Percentiles rank a stretch among this genome's conserved stretches.
phyloP scores from a whole-genome alignment of 2,797 vertebrate genomes.

The Gobionotothen gibberifrons region DNA sequence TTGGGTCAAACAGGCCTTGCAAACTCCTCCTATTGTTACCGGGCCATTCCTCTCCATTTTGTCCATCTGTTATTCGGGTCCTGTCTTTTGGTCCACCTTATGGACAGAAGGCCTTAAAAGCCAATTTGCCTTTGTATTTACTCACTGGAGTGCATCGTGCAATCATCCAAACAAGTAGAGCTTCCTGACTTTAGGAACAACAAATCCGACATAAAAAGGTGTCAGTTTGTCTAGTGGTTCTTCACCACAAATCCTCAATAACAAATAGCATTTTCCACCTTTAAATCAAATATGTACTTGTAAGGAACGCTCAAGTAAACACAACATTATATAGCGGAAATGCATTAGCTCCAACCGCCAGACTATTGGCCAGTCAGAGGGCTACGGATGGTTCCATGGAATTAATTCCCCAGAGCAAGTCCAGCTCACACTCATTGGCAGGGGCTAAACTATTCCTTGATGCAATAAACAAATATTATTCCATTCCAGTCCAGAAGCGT shows the following conservation, averaged over 20 bases:
- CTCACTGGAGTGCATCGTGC: conserved; percentile 33
- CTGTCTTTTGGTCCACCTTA: conserved; percentile 65
- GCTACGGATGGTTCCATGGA: conserved; percentile 51
- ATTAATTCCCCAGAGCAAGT: conserved; percentile 62
- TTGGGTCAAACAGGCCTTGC: conserved; percentile 66
- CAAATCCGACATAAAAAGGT: conserved; percentile 11
- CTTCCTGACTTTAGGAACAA: conserved; percentile 46
- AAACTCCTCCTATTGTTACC: conserved; percentile 72
- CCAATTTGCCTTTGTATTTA: conserved; percentile 68
- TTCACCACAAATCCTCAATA: conserved; percentile 17
- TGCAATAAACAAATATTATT: conserved; percentile 88
- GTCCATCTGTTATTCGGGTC: conserved; percentile 80
- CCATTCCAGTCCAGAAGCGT: conserved; percentile 48
- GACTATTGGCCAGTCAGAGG: conserved; percentile 5
- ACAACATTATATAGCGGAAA: conserved; percentile 17
- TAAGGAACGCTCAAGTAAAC: not conserved
- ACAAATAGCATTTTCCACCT: not conserved
- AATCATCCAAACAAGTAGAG: conserved; percentile 57
- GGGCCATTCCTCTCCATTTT: conserved; percentile 51
- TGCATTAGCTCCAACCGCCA: conserved; percentile 9
- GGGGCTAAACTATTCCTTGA: conserved; percentile 79
- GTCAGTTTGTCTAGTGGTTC: not conserved
- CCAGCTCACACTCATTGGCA: conserved; percentile 71
- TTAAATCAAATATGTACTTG: not conserved
- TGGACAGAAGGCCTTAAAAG: conserved; percentile 69